Evolutionary conservation across 2,888 invertebrate genomes (phyloP), one percentile per base, ranked within the genome.

Genomic region (Helobdella robusta): DNA sequence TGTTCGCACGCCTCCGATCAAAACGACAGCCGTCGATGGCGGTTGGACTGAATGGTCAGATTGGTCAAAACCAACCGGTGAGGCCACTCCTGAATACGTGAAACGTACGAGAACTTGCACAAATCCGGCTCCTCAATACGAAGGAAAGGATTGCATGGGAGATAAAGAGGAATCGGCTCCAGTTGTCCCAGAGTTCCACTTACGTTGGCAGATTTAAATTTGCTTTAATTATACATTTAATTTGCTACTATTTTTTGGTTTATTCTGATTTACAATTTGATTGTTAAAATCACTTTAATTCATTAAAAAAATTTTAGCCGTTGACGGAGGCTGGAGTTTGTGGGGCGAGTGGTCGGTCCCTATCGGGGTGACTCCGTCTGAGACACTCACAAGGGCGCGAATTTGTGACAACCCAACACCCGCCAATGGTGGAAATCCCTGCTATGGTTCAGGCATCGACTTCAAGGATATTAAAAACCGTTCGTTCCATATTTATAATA

Each of bases 41-140:
- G 35, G 58, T 8, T 67, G 67, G 67, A 30, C 54, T 18, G n/a
- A n/a, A 15, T 67, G 65, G 65, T 46, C 61, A 20, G 48, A 44
- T 6, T 67, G 65, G 65, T 48, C 62, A 46, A 50, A 62, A 46
- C 36, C 32, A 30, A n/a, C 11, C 44, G n/a, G 11, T 40, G 44
- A 40, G 11, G 28, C 32, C 32, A 56, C n/a, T n/a, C n/a, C n/a
- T n/a, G n/a, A n/a, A n/a, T n/a, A n/a, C n/a, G n/a, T 56, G 56
- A 28, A 30, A 30, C 52, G 23, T 30, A 28, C 18, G 52, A 56
- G 56, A 32, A 56, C 28, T 30, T 63, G 36, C 44, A 52, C 40
- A 32, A 40, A 18, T 58, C 66, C 50, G 32, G 56, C n/a, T 6
- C 56, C 56, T 1, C 20, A 56, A 30, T 63, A 23, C 54, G 66